phyloP scores from a whole-genome alignment of 2,113 vertebrate genomes.

The Larimichthys polyactis region DNA sequence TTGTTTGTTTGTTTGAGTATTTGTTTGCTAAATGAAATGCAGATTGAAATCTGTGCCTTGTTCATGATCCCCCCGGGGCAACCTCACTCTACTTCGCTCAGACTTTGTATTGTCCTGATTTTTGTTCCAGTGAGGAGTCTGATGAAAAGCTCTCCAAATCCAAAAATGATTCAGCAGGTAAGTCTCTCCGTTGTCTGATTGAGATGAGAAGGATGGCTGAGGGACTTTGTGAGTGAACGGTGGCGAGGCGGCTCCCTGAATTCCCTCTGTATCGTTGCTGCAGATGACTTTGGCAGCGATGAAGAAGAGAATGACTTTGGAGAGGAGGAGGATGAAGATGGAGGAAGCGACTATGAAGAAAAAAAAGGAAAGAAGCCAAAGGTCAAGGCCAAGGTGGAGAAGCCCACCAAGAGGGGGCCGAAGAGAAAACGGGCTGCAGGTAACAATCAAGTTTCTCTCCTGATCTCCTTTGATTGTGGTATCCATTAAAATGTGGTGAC shows the following conservation, averaged over 20 bases:
- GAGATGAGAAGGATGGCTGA: not conserved
- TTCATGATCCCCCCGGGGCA: not conserved
- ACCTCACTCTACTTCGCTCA: not conserved
- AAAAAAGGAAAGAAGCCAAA: slow-evolving; percentile 91
- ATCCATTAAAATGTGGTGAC: no score
- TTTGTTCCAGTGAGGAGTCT: slow-evolving; percentile 91
- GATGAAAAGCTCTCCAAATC: slow-evolving; percentile 97
- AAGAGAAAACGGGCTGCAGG: slow-evolving; percentile 91
- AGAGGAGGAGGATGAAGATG: slow-evolving; percentile 88
- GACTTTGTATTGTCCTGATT: not conserved
- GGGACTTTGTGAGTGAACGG: not conserved
- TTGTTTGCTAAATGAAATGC: not conserved
- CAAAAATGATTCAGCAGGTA: slow-evolving; percentile 98
- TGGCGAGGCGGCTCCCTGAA: not conserved
- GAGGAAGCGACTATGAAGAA: slow-evolving; percentile 90
- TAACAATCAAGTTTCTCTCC: slow-evolving; percentile 42
- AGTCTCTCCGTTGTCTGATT: slow-evolving; percentile 27
- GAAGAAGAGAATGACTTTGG: slow-evolving; percentile 88
- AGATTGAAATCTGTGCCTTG: not conserved
- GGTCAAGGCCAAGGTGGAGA: slow-evolving; percentile 88
- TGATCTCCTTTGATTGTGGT: not conserved
- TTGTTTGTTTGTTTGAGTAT: not conserved
- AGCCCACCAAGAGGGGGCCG: slow-evolving; percentile 84
- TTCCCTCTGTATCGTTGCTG: slow-evolving; percentile 37
- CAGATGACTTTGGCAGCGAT: slow-evolving; percentile 91